Evolutionary conservation across 23 tunicate genomes (phyloP), one percentile per base, ranked within the genome.

Genomic region (Diplosoma virens): DNA sequence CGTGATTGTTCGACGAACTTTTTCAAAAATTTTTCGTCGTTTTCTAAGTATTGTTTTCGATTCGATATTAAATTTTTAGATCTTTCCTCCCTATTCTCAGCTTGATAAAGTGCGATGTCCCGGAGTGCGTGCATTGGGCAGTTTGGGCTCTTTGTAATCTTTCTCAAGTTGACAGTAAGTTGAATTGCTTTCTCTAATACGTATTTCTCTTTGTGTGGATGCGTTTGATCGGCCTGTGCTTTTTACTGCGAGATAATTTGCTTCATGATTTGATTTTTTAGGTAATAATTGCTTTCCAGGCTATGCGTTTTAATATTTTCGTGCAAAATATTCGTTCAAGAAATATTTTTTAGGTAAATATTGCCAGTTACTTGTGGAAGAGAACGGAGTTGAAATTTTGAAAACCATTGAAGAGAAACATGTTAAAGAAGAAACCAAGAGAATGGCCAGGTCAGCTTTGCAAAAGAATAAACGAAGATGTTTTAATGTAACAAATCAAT

Each of bases 71-170:
- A 18, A 9, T 66, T 47, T 67, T 29, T 25, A 82, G 87, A 47
- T 82, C 87, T 2, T 82, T 82, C 33, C 22, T 6, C 2, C 87
- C 87, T 25, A 82, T 82, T 31, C 77, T 82, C 3, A 33, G 81
- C 20, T 56, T 82, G 32, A 47, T 75, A 21, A 27, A 82, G 6
- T 59, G 87, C 33, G 81, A 70, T 32, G 81, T 75, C 1, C 30
- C 66, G 14, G 87, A 59, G 45, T 46, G 78, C 25, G 32, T 64
- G 1, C 81, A 82, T 33, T 82, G 87, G 87, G 87, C 87, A 1
- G 71, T 75, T 26, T 82, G 87, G 87, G 87, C 87, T 46, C 50
- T 82, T 3, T 82, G 87, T 27, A 82, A 82, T 37, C 41, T 82
- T 18, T 63, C 81, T 3, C 31, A 27, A 7, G 2, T 72, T 21